Evolutionary conservation across 2,113 vertebrate species (phyloP).

Genomic region (Antechinus flavipes): DNA sequence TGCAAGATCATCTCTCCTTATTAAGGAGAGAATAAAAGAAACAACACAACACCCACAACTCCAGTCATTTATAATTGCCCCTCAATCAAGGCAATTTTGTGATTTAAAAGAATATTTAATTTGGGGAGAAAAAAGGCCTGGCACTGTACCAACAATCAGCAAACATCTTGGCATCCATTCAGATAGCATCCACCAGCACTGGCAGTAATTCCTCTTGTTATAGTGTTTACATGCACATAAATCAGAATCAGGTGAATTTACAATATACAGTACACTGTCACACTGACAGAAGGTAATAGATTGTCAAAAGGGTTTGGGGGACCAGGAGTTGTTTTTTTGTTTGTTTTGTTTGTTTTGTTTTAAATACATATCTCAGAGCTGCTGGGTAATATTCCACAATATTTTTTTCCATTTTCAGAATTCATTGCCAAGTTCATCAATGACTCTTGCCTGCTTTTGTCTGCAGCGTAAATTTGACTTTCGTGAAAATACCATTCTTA

Average conservation of each 20-base stretch:
- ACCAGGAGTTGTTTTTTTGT: neutral
- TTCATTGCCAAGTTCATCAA: slow-evolving; percentile 25
- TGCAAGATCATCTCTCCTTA: slow-evolving; percentile 48
- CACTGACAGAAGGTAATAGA: neutral
- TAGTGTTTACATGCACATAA: slow-evolving; percentile 56
- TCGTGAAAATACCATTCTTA: neutral
- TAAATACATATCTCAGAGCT: neutral
- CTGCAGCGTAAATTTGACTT: slow-evolving; percentile 43
- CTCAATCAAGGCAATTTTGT: slow-evolving; percentile 68
- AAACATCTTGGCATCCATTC: slow-evolving; percentile 61
- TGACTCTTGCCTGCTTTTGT: slow-evolving; percentile 38
- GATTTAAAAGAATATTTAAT: slow-evolving; percentile 76
- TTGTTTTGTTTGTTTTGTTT: neutral
- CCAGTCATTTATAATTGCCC: slow-evolving; percentile 65
- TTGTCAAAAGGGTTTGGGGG: slow-evolving; percentile 17
- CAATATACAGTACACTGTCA: slow-evolving; percentile 29
- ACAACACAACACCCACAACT: slow-evolving; percentile 13
- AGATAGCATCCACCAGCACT: slow-evolving; percentile 48
- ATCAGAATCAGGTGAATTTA: slow-evolving; percentile 65
- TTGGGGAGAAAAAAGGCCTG: slow-evolving; percentile 6
- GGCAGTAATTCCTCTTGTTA: slow-evolving; percentile 71
- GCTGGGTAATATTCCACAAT: neutral
- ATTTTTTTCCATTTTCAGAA: slow-evolving; percentile 1
- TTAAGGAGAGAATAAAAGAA: slow-evolving; percentile 25
- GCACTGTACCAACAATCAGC: slow-evolving; percentile 62